phyloP scores from a whole-genome alignment of 2,113 vertebrate genomes.

The Todiramphus chloris region DNA sequence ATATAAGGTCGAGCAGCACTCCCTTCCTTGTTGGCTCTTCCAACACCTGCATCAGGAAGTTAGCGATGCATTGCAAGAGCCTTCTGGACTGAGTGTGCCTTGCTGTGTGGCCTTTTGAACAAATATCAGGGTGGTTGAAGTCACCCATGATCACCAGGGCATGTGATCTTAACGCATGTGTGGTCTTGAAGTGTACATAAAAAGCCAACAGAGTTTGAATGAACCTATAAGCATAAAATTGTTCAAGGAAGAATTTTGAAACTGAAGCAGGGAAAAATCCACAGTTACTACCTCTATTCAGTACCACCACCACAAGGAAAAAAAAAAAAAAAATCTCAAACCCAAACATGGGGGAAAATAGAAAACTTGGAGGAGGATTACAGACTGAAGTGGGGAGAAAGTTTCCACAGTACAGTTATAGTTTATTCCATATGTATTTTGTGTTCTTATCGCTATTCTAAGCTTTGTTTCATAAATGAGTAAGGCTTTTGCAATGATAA shows the following conservation, averaged over 20 bases:
- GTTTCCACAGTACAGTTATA: not conserved
- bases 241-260: not conserved
- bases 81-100: too few species aligned
- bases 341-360: not conserved
- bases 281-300: not conserved
- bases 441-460: not conserved
- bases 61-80: too few species aligned
- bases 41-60: too few species aligned
- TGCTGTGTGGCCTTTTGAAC: too few species aligned
- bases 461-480: not conserved
- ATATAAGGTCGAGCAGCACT: too few species aligned
- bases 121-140: too few species aligned
- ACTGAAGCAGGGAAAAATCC: not conserved
- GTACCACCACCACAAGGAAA: not conserved
- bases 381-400: not conserved
- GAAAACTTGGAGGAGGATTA: not conserved
- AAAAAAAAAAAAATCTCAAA: not conserved
- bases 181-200: not conserved
- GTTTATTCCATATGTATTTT: not conserved
- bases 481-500: not conserved
- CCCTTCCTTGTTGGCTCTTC: too few species aligned
- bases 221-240: not conserved
- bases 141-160: too few species aligned
- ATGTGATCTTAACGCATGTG: too few species aligned
- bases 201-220: not conserved